phyloP scores from a whole-genome alignment of 1,140 invertebrate species.

The Neodiprion lecontei region DNA sequence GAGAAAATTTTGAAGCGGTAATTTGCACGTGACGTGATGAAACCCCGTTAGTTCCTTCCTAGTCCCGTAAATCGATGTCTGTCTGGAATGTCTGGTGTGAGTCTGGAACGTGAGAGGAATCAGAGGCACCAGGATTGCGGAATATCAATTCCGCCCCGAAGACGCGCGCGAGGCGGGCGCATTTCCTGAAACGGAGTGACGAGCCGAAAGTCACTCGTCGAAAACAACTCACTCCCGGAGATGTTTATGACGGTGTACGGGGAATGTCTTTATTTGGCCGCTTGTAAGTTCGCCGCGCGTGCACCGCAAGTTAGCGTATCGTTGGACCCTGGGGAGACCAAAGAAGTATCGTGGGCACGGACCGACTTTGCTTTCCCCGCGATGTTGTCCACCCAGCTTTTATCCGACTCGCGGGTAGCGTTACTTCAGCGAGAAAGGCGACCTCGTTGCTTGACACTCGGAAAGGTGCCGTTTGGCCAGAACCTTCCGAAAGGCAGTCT shows the following conservation, averaged over 20 bases:
- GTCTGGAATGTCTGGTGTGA: too few species aligned
- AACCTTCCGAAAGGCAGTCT: slow-evolving; percentile 3
- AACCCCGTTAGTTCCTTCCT: too few species aligned
- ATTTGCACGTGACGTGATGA: too few species aligned
- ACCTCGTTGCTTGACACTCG: slow-evolving; percentile 23
- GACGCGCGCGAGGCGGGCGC: not conserved
- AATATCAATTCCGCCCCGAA: not conserved
- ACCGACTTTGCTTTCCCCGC: not conserved
- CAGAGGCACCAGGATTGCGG: not conserved
- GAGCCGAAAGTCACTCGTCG: not conserved
- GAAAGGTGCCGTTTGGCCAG: slow-evolving; percentile 8
- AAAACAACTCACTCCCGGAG: slow-evolving; percentile 22
- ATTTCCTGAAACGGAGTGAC: slow-evolving; percentile 2
- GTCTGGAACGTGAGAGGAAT: not conserved
- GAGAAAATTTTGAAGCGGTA: too few species aligned
- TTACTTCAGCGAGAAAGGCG: slow-evolving; percentile 5
- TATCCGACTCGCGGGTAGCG: not conserved
- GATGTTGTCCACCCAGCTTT: not conserved
- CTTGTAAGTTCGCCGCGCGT: not conserved
- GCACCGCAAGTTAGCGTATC: not conserved
- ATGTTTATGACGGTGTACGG: slow-evolving; percentile 27
- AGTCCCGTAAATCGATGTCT: too few species aligned
- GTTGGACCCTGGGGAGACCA: not conserved
- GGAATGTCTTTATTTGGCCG: slow-evolving; percentile 25
- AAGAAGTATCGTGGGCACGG: not conserved